Evolutionary conservation across 2,113 vertebrate species (phyloP), one percentile per base, ranked within the genome.

Genomic region (Serilophus lunatus): DNA sequence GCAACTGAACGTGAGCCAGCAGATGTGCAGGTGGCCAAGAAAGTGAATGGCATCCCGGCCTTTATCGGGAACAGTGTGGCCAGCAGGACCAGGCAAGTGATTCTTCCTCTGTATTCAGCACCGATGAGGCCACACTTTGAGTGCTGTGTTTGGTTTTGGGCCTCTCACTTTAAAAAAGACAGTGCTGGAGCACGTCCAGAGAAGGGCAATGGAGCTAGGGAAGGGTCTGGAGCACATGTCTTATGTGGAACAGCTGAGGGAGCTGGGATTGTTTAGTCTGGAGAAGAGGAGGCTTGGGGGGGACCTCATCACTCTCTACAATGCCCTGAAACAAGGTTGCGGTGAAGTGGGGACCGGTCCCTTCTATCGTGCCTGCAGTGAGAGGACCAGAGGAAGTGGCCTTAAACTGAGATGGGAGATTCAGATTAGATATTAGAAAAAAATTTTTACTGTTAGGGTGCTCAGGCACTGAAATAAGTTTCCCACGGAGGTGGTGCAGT

Each of bases 301-400:
- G 7, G 9, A 75, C 10, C 16, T 10, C 2, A 9, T 29, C 0
- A 1, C 5, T 16, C 19, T 7, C n/a, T n/a, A 68, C 24, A 35
- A 6, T 5, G 35, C 24, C 24, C 19, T 75, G 17, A 31, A 11
- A 60, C 16, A 9, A 31, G 19, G 9, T 5, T 40, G 35, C 17
- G 53, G 7, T 35, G 49, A 56, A 25, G 9, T 38, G 16, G 10
- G 22, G 20, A 2, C 28, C 18, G 44, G 13, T 68, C 28, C 38
- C 38, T 40, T 47, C 38, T 40, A 33, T 33, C 13, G 22, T 33
- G 26, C 12, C 38, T 74, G 4, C 14, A 25, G 4, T 18, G 28
- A 51, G 8, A 78, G 19, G 16, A 70, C 5, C 5, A 63, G 71
- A 70, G 26, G 42, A 44, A 63, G 63, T 12, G 15, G 50, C 28